These are phyloP conservation scores for Parelbella ahira DNA, from an alignment of 2,888 invertebrate genomes.

Conservation along the genomic window DNA sequence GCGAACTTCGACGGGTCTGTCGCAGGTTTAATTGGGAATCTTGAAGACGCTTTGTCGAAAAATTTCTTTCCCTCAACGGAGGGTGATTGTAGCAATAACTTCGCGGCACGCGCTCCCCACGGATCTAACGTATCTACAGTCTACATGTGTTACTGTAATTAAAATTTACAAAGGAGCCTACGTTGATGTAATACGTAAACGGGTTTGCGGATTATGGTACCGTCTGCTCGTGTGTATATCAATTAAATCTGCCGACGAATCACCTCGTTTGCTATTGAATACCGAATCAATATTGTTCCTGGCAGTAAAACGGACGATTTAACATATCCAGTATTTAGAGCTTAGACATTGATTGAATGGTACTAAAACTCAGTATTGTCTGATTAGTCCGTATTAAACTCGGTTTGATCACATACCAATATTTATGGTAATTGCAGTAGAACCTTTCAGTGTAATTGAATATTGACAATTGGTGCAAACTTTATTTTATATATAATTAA, in stretches of 20 bases:
- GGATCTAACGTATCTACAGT: conserved; percentile 26
- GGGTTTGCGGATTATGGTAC: conserved; percentile 29
- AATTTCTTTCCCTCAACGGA: conserved; percentile 46
- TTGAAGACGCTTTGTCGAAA: conserved; percentile 68
- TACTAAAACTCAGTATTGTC: conserved; percentile 1
- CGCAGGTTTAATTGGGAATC: conserved; percentile 77
- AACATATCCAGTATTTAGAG: conserved; percentile 31
- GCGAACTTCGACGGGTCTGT: conserved; percentile 65
- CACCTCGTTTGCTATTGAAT: conserved; percentile 30
- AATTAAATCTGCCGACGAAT: conserved; percentile 29
- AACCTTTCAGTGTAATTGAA: no score
- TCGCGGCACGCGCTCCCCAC: conserved; percentile 30
- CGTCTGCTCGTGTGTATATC: conserved; percentile 29
- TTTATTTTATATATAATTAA: no score
- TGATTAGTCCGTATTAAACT: no score
- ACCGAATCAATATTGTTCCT: conserved; percentile 30
- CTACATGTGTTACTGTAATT: conserved; percentile 32
- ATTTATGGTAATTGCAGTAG: no score
- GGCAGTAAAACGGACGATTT: conserved; percentile 32
- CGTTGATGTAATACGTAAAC: conserved; percentile 44
- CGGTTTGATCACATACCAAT: no score
- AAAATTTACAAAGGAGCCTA: conserved; percentile 40
- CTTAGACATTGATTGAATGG: conserved; percentile 27
- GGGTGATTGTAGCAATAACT: conserved; percentile 22
- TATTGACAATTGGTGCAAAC: no score